A percentile compares a stretch with the other conserved stretches of the same genome.
phyloP scores from a whole-genome alignment of 2,113 vertebrate species.

The Casuarius casuarius region DNA sequence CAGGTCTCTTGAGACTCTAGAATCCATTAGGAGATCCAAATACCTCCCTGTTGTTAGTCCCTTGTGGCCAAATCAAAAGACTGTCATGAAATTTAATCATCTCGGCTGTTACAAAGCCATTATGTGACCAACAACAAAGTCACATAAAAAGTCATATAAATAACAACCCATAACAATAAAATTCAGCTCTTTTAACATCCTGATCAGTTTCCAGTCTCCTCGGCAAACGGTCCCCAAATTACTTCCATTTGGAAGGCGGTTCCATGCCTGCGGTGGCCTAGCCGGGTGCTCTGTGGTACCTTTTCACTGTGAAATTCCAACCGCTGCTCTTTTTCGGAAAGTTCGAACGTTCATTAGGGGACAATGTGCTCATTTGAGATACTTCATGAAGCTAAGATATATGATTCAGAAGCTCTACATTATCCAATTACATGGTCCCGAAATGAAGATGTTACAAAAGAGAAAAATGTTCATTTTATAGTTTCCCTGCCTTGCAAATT shows the following conservation, averaged over 20 bases:
- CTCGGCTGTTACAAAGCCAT: not conserved
- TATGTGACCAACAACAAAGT: not conserved
- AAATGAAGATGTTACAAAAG: not conserved
- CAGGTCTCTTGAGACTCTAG: not conserved
- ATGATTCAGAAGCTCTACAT: not conserved
- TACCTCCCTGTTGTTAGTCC: not conserved
- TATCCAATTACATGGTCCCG: not conserved
- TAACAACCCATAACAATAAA: not conserved
- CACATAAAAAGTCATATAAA: not conserved
- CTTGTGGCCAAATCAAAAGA: not conserved
- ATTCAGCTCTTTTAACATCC: not conserved
- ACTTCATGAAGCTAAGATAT: not conserved
- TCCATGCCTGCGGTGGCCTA: not conserved
- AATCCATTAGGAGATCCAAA: not conserved
- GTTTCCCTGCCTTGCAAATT: not conserved
- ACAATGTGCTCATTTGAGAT: not conserved
- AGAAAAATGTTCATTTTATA: slow-evolving; percentile 9
- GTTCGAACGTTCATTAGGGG: not conserved
- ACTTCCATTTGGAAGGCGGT: not conserved
- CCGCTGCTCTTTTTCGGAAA: not conserved
- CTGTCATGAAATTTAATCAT: not conserved
- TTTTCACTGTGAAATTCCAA: not conserved
- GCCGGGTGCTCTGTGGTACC: not conserved
- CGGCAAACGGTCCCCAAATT: not conserved
- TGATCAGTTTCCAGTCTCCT: not conserved